Base-by-base conservation (phyloP, 2,888 invertebrate genomes). In the Drosophila mettleri region DNA sequence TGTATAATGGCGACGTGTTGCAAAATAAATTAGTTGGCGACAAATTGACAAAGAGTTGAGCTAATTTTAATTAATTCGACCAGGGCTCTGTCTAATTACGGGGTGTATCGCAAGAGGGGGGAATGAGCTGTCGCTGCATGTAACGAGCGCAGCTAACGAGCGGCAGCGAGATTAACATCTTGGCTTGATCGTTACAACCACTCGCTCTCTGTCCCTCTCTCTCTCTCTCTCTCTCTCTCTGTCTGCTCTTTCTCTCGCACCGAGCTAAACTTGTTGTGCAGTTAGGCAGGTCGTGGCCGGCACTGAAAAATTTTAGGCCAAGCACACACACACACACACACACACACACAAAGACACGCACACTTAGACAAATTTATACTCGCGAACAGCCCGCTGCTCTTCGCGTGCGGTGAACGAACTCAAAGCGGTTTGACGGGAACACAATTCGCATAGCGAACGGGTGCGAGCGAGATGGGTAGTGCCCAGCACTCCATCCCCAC, bases 391-490 rank as follows among this genome's bases (percentile, higher is more conserved):
- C 39, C 22, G 60, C 43, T 45, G 58, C 54, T 55, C 73, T 49
- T 75, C 61, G 69, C 68, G 73, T 72, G 80, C 90, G 91, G 92
- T 92, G 88, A 91, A 91, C 90, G 91, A 91, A 91, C 91, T 91
- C 83, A 82, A 91, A 91, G 91, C 90, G 80, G 92, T 89, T 88
- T 90, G 88, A 91, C 90, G 90, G 91, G 91, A 91, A 91, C 85
- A 82, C 65, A 64, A 57, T 70, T 70, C 74, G 68, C 65, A 48
- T 64, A 34, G 54, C 33, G 49, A 51, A 39, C 24, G 27, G 4
- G 54, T 38, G 36, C 34, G 43, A 68, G 49, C 48, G 49, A 67
- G 55, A 51, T 14, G 53, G 52, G 7, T 34, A 43, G 43, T 29
- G 54, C 52, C 36, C 43, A 18, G 53, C 54, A 46, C 63, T 65